Evolutionary conservation across 2,113 vertebrate genomes (phyloP), one percentile per base, ranked within the genome.

Genomic region (Toxostoma redivivum): DNA sequence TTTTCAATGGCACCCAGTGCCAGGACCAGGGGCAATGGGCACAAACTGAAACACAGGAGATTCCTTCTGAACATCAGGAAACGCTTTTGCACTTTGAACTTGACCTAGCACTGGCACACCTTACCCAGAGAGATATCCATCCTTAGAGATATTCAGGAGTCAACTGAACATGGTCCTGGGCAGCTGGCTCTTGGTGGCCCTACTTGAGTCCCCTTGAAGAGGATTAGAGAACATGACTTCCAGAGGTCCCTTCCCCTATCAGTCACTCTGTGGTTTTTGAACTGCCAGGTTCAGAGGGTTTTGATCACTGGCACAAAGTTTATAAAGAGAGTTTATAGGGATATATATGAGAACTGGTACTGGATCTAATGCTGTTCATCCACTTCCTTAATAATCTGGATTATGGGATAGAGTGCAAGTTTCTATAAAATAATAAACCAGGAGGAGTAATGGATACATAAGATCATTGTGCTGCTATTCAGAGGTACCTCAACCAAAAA

Each of bases 261-360:
- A 85, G 15, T 42, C 12, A 16, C 73, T 54, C 50, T 54, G 13
- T 40, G 38, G 12, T 48, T 72, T 69, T 25, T 27, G 42, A 95
- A 72, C 27, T 84, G 19, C 50, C 40, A 48, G 54, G 38, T 11
- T 79, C 27, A 19, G 4, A 48, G 31, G 8, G 23, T 61, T 81
- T 50, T 57, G 33, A 27, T 57, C 33, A 45, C 30, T 72, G 69
- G 14, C 53, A 67, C n/a, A 16, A 89, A 77, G 9, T 51, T n/a
- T 21, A 4, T 10, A 30, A 57, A 22, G 17, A 0, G 0, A 64
- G 28, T 44, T 70, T 44, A 23, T 37, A 54, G 12, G 20, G 48
- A 7, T 57, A 14, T 62, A 67, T 10, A 3, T 3, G 2, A 27
- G 8, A 21, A 33, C 42, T 78, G 19, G n/a, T 27, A 56, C 13